Conservation (phyloP, 2,113 vertebrate genomes). For the Gorsachius goisagi region DNA sequence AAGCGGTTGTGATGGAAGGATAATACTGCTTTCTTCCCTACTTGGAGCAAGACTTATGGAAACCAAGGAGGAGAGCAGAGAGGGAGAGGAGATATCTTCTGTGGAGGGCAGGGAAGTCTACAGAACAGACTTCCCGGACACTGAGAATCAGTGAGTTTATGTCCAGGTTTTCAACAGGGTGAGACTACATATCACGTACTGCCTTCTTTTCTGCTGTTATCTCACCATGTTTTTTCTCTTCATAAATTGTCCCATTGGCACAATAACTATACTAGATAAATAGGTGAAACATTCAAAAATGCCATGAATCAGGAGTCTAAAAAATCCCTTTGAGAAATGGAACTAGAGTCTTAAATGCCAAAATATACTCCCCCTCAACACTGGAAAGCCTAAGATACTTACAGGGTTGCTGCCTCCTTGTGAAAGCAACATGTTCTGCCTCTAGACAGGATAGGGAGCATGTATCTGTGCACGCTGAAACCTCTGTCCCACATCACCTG, state of each 20-base stretch:
- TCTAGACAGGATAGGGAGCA: neutral
- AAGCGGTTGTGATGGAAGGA: neutral
- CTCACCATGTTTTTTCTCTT: neutral
- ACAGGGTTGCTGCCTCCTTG: fast-evolving
- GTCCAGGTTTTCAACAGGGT: neutral
- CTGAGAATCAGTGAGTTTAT: neutral
- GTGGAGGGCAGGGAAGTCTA: neutral
- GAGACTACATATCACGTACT: neutral
- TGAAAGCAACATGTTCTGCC: neutral
- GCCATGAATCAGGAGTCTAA: neutral
- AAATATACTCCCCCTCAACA: neutral
- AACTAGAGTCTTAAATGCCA: neutral
- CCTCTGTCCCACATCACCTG: neutral
- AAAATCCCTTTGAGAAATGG: neutral
- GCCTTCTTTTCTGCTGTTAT: neutral
- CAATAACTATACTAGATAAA: neutral
- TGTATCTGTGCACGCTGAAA: neutral
- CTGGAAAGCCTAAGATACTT: neutral
- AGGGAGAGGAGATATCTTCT: neutral
- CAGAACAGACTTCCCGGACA: neutral
- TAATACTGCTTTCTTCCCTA: neutral
- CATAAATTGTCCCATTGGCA: neutral
- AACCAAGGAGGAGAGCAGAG: neutral
- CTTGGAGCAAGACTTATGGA: neutral
- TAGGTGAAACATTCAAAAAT: neutral